Conservation (phyloP, 2,113 vertebrate genomes). For the Seriola dumerili region DNA sequence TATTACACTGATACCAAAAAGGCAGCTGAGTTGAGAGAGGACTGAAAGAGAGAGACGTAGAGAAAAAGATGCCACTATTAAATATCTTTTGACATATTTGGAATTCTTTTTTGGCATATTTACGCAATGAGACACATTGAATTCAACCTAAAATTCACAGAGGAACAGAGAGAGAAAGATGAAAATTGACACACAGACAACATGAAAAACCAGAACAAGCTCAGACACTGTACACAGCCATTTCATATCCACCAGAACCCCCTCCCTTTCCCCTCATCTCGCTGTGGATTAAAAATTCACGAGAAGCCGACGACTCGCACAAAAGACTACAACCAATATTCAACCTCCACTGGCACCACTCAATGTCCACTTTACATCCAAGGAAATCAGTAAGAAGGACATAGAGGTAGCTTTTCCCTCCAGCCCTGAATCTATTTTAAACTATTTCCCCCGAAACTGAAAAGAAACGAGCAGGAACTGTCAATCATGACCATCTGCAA, state of each 20-base stretch:
- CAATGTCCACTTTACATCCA: conserved; percentile 49
- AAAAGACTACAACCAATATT: conserved; percentile 40
- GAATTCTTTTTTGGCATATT: conserved; percentile 24
- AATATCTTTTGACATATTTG: conserved; percentile 20
- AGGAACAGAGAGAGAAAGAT: conserved; percentile 30
- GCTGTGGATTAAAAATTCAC: conserved; percentile 40
- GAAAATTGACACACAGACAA: conserved; percentile 37
- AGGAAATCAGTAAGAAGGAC: conserved; percentile 27
- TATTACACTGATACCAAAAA: neutral
- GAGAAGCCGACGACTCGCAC: conserved; percentile 52
- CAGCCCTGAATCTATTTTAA: conserved; percentile 29
- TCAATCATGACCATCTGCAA: conserved; percentile 5
- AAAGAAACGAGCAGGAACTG: neutral
- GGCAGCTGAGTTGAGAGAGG: neutral
- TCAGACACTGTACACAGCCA: conserved; percentile 30
- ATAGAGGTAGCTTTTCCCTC: conserved; percentile 32
- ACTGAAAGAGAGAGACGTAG: neutral
- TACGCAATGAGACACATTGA: conserved; percentile 33
- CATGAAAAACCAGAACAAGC: conserved; percentile 31
- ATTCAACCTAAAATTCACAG: conserved; percentile 36
- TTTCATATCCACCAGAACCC: conserved; percentile 26
- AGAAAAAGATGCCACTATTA: neutral
- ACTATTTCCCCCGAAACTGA: conserved; percentile 5
- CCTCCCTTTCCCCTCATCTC: conserved; percentile 9
- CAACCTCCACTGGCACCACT: conserved; percentile 32